phyloP scores from a whole-genome alignment of 2,888 invertebrate genomes.

The Hydriomena furcata region DNA sequence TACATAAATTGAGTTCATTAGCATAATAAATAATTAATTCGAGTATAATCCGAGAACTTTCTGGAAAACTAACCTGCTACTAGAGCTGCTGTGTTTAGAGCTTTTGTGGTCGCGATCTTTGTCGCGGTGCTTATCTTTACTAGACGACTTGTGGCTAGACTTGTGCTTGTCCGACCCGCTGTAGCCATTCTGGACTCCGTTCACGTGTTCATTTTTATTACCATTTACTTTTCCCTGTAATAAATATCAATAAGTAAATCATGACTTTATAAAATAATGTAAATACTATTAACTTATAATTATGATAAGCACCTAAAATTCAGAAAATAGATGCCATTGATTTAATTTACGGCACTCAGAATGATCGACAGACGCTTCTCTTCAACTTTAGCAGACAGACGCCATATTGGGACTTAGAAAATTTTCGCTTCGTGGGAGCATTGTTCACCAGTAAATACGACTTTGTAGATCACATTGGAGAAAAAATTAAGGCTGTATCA shows the following conservation, averaged over 20 bases:
- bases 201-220: constrained; percentile 85
- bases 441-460: constrained; percentile 79
- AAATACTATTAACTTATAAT: not conserved
- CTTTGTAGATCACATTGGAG: constrained; percentile 32
- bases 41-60: constrained; percentile 50
- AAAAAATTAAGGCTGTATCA: constrained; percentile 35
- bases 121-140: constrained; percentile 87
- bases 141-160: constrained; percentile 87
- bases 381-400: constrained; percentile 90
- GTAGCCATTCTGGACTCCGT: constrained; percentile 92
- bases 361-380: constrained; percentile 58
- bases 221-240: constrained; percentile 80
- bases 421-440: constrained; percentile 75
- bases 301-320: not conserved
- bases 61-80: constrained; percentile 77
- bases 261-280: not conserved
- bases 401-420: constrained; percentile 94
- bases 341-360: constrained; percentile 31
- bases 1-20: constrained; percentile 37
- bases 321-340: constrained; percentile 18
- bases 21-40: constrained; percentile 23
- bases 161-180: constrained; percentile 79
- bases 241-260: constrained; percentile 1
- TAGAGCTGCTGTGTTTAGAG: constrained; percentile 76
- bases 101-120: constrained; percentile 85